Base-by-base conservation (phyloP, 2,797 vertebrate species). In the Clarias laeviceps region DNA sequence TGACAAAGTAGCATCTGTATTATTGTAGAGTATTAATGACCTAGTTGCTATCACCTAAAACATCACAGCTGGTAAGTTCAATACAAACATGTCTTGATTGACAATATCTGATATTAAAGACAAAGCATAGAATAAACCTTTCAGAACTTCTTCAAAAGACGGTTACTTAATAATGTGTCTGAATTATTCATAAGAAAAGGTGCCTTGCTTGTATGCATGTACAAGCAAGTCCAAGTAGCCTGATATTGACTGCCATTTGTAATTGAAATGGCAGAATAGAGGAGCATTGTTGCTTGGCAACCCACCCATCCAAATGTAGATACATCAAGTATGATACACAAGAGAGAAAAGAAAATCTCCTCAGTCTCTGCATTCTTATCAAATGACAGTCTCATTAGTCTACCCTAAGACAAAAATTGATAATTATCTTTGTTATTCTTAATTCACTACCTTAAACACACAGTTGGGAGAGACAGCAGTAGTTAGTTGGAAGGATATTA, bases 251-350 rank as follows among this genome's bases (percentile, higher is more conserved):
- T 59, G 70, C 66, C 56, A 66, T 84, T 72, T 85, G 73, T 84
- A 87, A 90, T 80, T 78, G 82, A 88, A 86, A 87, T 69, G 64
- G 73, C 34, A 79, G 85, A 84, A n/a, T 15, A 34, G 83, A 77
- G 76, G 24, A 85, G 40, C 45, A 59, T 77, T 86, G 88, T 87
- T 86, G 85, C 85, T 72, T 77, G 57, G 86, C 88, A 89, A 88
- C 59, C 22, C 69, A 83, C 84, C 87, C 70, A 85, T 69, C 84
- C 64, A 54, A 78, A 32, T 40, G 64, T 32, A 54, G 50, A 54
- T 14, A 14, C 12, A 73, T 83, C 77, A 80, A 73, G 78, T 64
- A 65, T 56, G 62, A 82, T 82, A 64, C 79, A 83, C 17, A 66
- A 57, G 74, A 62, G 83, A 83, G 59, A 78, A 90, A 82, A 82